Base-by-base conservation (phyloP, 2,113 vertebrate genomes). In the Chrysemys picta region DNA sequence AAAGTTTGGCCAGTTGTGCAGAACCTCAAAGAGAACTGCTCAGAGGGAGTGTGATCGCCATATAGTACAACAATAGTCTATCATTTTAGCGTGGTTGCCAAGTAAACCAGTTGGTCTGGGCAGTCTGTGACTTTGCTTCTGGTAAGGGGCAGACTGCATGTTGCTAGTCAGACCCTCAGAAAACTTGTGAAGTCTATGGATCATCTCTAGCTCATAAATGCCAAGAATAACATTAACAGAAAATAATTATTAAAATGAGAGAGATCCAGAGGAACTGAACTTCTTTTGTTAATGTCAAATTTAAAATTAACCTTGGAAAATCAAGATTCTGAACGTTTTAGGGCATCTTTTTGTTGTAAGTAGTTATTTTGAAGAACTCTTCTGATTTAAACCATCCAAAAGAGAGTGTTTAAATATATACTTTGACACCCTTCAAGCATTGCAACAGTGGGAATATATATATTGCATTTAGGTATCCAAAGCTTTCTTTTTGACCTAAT, bases 181-280 rank as follows among this genome's bases (percentile, higher is more conserved):
- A 89, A 65, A 54, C 29, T 11, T 91, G 91, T 95, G 56, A 85
- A 91, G 59, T 89, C 25, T 87, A 72, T 93, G 90, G 89, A 89
- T 80, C 38, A 17, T 0, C 57, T 87, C 24, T 59, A 89, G 80
- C 53, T 91, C 22, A 1, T 47, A 89, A 53, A 65, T 93, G 52
- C 84, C 84, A 54, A 42, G 25, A 88, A 82, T 50, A 80, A 57
- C 69, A 53, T 85, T 93, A 21, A 38, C 1, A 76, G 88, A 62
- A 84, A 56, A 7, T 85, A 42, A 78, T 76, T 97, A 89, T 22
- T 79, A 42, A 38, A 50, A 56, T 35, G 72, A 94, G 78, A 82
- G n/a, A 78, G 72, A 53, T 0, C 0, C 14, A 31, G n/a, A 53
- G 85, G 38, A 76, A 72, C 52, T 75, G 53, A 90, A 38, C 49